Conservation (phyloP, 2,888 invertebrate species). For the Liodrosophila aerea region DNA sequence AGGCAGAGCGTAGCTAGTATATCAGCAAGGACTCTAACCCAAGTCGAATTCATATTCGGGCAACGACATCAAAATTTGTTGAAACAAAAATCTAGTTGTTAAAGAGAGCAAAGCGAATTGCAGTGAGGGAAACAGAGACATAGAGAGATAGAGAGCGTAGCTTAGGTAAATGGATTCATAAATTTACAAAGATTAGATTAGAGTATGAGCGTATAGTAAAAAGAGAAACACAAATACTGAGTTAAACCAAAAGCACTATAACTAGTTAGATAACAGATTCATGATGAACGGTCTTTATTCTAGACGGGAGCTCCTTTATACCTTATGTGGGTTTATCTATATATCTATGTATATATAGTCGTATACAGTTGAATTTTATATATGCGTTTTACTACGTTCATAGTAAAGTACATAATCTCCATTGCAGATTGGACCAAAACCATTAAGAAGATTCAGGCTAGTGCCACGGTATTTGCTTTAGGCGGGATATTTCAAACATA, state of each 20-base stretch:
- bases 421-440: constrained; percentile 83
- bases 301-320: too few relatives aligned
- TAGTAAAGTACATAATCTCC: constrained; percentile 83
- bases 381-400: constrained; percentile 80
- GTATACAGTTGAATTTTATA: constrained; percentile 12
- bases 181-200: constrained; percentile 8
- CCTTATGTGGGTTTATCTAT: too few relatives aligned
- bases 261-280: constrained; percentile 6
- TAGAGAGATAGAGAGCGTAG: constrained; percentile 5
- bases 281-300: too few relatives aligned
- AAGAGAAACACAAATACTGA: constrained; percentile 7
- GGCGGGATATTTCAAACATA: constrained; percentile 35
- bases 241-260: constrained; percentile 22
- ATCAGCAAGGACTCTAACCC: too few relatives aligned
- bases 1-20: constrained; percentile 18
- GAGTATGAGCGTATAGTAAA: neutral
- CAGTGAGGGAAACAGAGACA: constrained; percentile 1
- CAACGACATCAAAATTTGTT: too few relatives aligned
- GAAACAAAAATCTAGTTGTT: too few relatives aligned
- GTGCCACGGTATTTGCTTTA: constrained; percentile 73
- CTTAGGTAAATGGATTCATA: constrained; percentile 5
- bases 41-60: too few relatives aligned
- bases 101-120: neutral
- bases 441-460: constrained; percentile 82
- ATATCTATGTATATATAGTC: constrained; percentile 22